A percentile compares a stretch with the other conserved stretches of the same genome.
These are phyloP conservation scores for Pomacea canaliculata DNA, from an alignment of 2,888 invertebrate species.

Conservation along the genomic window DNA sequence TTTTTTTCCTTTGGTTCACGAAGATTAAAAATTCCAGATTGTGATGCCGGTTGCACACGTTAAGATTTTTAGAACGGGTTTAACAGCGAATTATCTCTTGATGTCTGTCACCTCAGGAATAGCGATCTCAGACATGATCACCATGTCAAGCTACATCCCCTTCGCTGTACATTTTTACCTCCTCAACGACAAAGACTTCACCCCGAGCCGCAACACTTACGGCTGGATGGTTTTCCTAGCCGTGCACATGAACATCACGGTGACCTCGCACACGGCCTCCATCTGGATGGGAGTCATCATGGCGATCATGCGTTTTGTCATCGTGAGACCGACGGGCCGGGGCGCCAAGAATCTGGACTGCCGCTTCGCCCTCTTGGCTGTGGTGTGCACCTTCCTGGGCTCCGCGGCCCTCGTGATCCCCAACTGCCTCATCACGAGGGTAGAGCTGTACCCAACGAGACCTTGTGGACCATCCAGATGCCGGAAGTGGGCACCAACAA, in stretches of 20 bases:
- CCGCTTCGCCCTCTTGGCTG: conserved; percentile 73
- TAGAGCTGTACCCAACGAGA: conserved; percentile 27
- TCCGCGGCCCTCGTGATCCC: conserved; percentile 49
- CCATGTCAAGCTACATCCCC: conserved; percentile 90
- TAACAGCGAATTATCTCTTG: too few species aligned
- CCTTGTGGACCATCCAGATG: conserved; percentile 38
- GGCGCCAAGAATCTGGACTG: conserved; percentile 28
- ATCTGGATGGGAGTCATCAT: conserved; percentile 93
- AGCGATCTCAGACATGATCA: conserved; percentile 90
- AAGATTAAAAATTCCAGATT: too few species aligned
- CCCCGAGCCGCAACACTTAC: conserved; percentile 54
- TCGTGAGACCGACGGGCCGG: conserved; percentile 24
- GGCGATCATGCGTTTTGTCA: conserved; percentile 87
- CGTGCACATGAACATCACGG: conserved; percentile 90
- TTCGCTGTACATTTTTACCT: conserved; percentile 79
- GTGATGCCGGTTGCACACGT: too few species aligned
- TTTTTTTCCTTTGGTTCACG: too few species aligned
- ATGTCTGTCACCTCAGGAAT: conserved; percentile 64
- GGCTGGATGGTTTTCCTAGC: conserved; percentile 69
- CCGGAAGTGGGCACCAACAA: conserved; percentile 33
- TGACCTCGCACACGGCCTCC: conserved; percentile 89
- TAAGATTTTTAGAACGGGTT: too few species aligned
- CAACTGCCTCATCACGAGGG: conserved; percentile 49
- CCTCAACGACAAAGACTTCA: conserved; percentile 31
- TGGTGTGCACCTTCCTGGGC: conserved; percentile 72